These are phyloP conservation scores for Psophia crepitans DNA, from an alignment of 2,113 vertebrate species.

Conservation along the genomic window DNA sequence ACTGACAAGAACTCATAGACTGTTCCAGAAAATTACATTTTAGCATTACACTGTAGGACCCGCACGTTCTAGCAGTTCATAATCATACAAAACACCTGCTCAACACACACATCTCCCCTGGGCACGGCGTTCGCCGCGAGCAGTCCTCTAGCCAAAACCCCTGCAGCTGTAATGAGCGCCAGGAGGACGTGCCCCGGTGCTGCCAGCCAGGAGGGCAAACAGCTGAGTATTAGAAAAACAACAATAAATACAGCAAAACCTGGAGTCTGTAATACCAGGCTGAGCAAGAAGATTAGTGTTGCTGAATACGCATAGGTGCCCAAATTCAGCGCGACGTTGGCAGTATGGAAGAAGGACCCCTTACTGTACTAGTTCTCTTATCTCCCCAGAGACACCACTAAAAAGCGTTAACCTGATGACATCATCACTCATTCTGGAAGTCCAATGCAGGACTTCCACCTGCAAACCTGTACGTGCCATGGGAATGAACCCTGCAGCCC, in stretches of 20 bases:
- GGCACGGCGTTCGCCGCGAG: fast-evolving
- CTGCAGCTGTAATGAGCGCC: fast-evolving
- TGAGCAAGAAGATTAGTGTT: not conserved
- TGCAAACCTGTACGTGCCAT: fast-evolving
- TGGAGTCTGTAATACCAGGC: not conserved
- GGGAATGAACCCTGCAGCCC: fast-evolving
- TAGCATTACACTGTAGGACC: fast-evolving
- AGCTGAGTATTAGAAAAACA: not conserved
- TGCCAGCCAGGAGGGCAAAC: not conserved
- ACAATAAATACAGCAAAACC: not conserved
- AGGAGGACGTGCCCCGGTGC: fast-evolving
- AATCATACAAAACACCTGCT: not conserved
- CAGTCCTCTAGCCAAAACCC: not conserved
- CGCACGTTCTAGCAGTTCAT: fast-evolving
- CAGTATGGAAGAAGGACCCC: not conserved
- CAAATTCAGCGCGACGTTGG: not conserved
- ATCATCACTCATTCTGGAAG: not conserved
- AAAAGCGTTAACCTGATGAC: not conserved
- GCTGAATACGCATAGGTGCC: fast-evolving
- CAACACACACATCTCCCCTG: not conserved
- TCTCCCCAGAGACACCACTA: not conserved
- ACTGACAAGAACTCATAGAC: not conserved
- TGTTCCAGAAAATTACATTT: not conserved
- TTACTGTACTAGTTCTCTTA: no score
- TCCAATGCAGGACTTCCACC: not conserved